Conservation (phyloP, 2,888 invertebrate genomes). For the Blastobasis lacticolella region DNA sequence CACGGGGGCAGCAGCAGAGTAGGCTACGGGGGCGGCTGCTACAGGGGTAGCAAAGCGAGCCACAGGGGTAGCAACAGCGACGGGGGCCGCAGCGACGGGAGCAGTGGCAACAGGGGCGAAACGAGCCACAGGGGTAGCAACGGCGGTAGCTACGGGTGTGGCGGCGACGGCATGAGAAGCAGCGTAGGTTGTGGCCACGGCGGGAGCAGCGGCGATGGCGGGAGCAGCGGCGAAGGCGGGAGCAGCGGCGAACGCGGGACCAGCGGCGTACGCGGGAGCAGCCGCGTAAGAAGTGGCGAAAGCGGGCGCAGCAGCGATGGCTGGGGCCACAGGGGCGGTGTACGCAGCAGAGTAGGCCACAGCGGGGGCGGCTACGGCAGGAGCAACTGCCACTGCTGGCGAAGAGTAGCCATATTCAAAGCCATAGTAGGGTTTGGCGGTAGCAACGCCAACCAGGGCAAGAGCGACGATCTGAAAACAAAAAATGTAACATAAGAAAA, state of each 20-base stretch:
- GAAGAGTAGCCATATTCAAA: conserved; percentile 13
- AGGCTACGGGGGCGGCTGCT: not conserved
- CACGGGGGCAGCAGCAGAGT: conserved; percentile 3
- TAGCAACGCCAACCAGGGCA: conserved; percentile 12
- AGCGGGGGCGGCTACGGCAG: conserved; percentile 8
- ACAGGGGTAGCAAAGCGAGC: conserved; percentile 11
- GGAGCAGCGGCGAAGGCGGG: conserved; percentile 3
- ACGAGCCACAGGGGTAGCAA: not conserved
- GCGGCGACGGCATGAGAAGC: conserved; percentile 1
- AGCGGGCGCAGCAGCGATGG: not conserved
- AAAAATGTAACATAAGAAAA: not conserved
- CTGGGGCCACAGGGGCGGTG: conserved; percentile 9
- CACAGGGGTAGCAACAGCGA: conserved; percentile 10
- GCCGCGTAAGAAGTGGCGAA: not conserved
- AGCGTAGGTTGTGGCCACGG: not conserved
- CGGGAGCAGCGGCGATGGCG: conserved; percentile 1
- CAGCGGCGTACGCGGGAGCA: not conserved
- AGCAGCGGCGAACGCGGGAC: not conserved
- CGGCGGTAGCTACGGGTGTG: too few species aligned
- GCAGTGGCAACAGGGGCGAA: conserved; percentile 6
- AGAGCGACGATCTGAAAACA: conserved; percentile 7
- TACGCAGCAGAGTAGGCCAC: conserved; percentile 9
- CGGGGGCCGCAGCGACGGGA: conserved; percentile 16
- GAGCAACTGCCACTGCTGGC: conserved; percentile 5
- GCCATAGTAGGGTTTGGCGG: conserved; percentile 12